These are phyloP conservation scores for Acleris laterana DNA, from an alignment of 2,888 invertebrate species.

Conservation along the genomic window DNA sequence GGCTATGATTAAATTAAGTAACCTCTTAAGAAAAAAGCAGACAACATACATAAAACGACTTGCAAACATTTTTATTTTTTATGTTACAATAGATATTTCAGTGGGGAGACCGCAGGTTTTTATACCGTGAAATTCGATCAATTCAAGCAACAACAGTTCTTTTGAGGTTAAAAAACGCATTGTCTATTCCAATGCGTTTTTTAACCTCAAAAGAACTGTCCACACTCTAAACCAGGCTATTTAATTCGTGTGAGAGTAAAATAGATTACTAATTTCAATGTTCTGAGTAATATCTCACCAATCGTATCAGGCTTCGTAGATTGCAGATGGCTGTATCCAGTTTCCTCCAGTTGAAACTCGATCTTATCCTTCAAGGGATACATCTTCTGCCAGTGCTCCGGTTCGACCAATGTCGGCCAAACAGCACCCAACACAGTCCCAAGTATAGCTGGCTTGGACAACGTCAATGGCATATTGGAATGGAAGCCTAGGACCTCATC, in stretches of 20 bases:
- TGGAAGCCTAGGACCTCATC: conserved; percentile 83
- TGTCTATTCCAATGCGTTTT: no score
- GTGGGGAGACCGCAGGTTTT: no score
- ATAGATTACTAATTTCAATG: neutral
- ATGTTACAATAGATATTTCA: no score
- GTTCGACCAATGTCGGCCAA: conserved; percentile 78
- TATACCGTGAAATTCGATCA: no score
- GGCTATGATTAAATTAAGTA: no score
- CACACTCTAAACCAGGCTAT: neutral
- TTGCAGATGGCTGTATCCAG: conserved; percentile 89
- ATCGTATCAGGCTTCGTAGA: conserved; percentile 93
- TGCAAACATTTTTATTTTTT: no score
- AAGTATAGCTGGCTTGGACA: conserved; percentile 52
- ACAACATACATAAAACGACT: no score
- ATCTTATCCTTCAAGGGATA: conserved; percentile 76
- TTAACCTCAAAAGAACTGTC: no score
- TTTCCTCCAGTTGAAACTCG: conserved; percentile 71
- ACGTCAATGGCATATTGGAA: conserved; percentile 85
- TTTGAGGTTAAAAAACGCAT: no score
- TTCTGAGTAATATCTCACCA: conserved; percentile 72
- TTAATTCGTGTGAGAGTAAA: neutral
- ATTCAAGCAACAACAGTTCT: no score
- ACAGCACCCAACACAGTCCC: conserved; percentile 73
- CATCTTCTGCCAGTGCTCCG: conserved; percentile 72
- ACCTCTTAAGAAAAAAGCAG: no score